Base-by-base conservation (phyloP, 2,888 invertebrate species). In the Epiblema foenella region DNA sequence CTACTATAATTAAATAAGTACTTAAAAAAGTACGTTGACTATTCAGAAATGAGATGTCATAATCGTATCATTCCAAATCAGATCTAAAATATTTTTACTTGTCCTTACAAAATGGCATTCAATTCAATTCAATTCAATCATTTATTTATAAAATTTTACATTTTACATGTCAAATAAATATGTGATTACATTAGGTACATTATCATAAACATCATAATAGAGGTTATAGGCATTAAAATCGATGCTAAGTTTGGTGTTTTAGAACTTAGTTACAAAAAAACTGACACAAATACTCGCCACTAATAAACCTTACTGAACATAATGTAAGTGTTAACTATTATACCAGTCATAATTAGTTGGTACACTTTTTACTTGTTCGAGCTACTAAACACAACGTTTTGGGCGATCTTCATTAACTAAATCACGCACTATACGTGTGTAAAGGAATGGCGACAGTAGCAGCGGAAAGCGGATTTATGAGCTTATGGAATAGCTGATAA, bases 341-440 rank as follows among this genome's bases (percentile, higher is more conserved):
- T 77, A 81, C 78, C 77, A 78, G 77, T 81, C 81, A 81, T 85
- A 85, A 85, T 84, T 82, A 80, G 78, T 79, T 79, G 77, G 79
- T 82, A 83, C 81, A 81, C 78, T 83, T 82, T 82, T 83, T 83
- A 81, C 74, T 80, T 82, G 79, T 81, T 83, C 20, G 24, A 83
- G 85, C 83, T 83, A 81, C 83, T 81, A 84, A 87, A 86, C 80
- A 84, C 83, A 81, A 78, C 81, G 79, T 81, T 86, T 85, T 86
- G 77, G 82, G 77, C 83, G 80, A 85, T 89, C 86, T 87, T 85
- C 83, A 86, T 85, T 85, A 85, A 81, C 78, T 72, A 77, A 84
- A 85, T 84, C 85, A 87, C 87, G 85, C 84, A 84, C 81, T 79
- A 62, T 68, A 57, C 69, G 39, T 60, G 33, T 57, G 57, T 62